Evolutionary conservation across 92 coral and sea anemone species (phyloP), one percentile per base, ranked within the genome.

Genomic region (Diadumene lineata): DNA sequence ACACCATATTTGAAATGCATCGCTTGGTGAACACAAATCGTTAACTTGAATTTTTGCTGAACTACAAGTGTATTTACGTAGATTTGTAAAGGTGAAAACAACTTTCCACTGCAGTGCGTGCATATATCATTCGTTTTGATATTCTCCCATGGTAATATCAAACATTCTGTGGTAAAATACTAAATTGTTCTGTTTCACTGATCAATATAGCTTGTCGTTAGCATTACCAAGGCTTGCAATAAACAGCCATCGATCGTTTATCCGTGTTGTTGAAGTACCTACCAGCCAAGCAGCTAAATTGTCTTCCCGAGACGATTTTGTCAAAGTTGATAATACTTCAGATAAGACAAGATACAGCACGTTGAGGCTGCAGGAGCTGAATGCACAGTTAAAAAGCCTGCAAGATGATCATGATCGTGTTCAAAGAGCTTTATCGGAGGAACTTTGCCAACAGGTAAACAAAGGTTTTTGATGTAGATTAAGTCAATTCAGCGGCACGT

Each of bases 201-300:
- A n/a, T n/a, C n/a, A n/a, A n/a, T n/a, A n/a, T 67, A 77, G 82
- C 21, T 66, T 74, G 8, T 11, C 38, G 7, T 77, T 91, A 70
- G 82, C 82, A n/a, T 65, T 91, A 63, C 86, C 92, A 29, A 76
- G 83, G 38, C 85, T 91, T 0, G 79, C 77, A 1, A 84, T 91
- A 31, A 91, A 70, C 73, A 70, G 56, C 28, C 90, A 91, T 81
- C 83, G 81, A 56, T 64, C 97, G 7, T 91, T 91, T 22, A 91
- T 91, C 61, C 86, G 97, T 13, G 92, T 91, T 56, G 89, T 91
- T 2, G 97, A 91, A 57, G 79, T 91, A 66, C 90, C 92, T 3
- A 34, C 75, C 17, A 26, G 81, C 0, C 81, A 78, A 63, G 78
- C 60, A 29, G n/a, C 55, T 18, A 60, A 69, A 32, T 11, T 91